Evolutionary conservation across 1,140 invertebrate genomes (phyloP), one percentile per base, ranked within the genome.

Genomic region (Tetragonula clypearis): DNA sequence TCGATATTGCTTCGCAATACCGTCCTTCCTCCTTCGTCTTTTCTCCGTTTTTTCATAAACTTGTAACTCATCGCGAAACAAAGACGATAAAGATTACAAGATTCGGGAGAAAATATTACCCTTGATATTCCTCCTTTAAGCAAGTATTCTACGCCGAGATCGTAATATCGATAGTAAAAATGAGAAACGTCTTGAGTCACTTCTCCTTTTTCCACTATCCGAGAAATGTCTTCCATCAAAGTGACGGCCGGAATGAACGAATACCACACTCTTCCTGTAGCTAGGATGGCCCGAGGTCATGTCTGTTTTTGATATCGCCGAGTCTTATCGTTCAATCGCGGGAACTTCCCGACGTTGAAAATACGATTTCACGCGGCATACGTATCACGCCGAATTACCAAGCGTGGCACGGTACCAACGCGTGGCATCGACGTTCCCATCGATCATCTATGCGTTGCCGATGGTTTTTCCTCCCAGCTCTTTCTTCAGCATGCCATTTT

Each of bases 281-380:
- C 12, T 0, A 55, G 2, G 11, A 35, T 12, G 35, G 14, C 49
- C 41, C 41, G 41, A 49, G 41, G 41, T 49, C 41, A 23, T 23
- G 72, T 49, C 41, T 49, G 76, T 79, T 79, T 62, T 72, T 55
- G 75, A 79, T 75, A n/a, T 62, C 21, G 21, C 12, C 1, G 30
- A 6, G 35, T 21, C 12, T 11, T 2, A n/a, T 41, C 69, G 9
- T 75, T 12, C 30, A 12, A 58, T 35, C 35, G 35, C 23, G 26
- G 12, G 58, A 53, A 55, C 15, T 69, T 83, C 60, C 53, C 35
- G 35, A n/a, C 35, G 68, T n/a, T n/a, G 65, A 19, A 84, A 72
- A 49, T 78, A 71, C 56, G 66, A 79, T 84, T 79, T 79, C 76
- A n/a, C 82, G 76, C 76, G 75, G 41, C 21, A 19, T 23, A 84